phyloP scores from a whole-genome alignment of 2,113 vertebrate genomes.

The Acinonyx jubatus region DNA sequence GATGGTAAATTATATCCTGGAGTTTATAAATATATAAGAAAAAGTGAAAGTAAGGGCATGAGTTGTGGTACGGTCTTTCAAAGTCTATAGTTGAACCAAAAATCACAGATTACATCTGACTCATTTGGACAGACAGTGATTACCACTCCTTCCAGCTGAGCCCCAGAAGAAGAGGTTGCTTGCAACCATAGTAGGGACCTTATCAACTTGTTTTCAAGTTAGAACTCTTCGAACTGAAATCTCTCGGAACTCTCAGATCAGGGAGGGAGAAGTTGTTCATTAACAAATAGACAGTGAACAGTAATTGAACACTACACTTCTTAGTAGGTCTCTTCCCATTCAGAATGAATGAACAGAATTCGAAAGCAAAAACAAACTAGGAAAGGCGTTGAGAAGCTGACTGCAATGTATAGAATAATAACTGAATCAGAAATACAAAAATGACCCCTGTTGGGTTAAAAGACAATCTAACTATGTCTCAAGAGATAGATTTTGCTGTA shows the following conservation, averaged over 20 bases:
- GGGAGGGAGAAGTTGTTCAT: not conserved
- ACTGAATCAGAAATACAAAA: not conserved
- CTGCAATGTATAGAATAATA: not conserved
- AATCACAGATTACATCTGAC: not conserved
- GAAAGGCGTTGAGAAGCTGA: not conserved
- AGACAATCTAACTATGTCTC: not conserved
- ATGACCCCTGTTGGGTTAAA: not conserved
- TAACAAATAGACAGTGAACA: not conserved
- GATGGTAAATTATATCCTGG: not conserved
- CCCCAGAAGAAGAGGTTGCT: not conserved
- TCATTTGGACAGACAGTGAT: not conserved
- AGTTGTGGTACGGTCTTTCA: not conserved
- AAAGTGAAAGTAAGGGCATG: not conserved
- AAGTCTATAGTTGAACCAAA: not conserved
- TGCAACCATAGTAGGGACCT: not conserved
- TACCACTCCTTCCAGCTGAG: not conserved
- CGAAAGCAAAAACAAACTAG: not conserved
- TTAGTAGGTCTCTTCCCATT: not conserved
- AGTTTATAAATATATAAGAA: not conserved
- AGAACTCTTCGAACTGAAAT: not conserved
- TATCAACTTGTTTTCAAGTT: not conserved
- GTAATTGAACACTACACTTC: not conserved
- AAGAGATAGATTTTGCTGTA: not conserved
- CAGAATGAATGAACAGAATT: not conserved
- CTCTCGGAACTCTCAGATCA: not conserved